Conservation (phyloP, 2,113 vertebrate species). For the Archocentrus centrarchus region DNA sequence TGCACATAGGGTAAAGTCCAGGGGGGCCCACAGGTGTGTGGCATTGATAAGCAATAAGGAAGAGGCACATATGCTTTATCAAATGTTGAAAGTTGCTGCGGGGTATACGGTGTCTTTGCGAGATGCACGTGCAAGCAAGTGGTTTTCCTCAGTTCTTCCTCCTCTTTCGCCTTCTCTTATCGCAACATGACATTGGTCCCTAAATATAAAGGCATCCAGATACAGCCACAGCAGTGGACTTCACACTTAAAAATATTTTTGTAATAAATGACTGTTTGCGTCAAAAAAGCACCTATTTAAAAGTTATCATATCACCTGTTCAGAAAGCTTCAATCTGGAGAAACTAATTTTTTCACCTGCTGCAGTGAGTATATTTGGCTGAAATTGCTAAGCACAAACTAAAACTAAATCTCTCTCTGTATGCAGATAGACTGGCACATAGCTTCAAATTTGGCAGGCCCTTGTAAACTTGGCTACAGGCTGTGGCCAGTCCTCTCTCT, state of each 20-base stretch:
- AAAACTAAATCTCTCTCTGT: neutral
- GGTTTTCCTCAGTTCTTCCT: neutral
- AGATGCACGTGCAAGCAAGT: neutral
- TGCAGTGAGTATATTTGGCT: neutral
- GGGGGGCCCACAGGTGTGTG: slow-evolving; percentile 31
- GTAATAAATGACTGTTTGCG: neutral
- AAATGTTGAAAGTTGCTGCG: neutral
- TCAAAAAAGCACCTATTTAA: neutral
- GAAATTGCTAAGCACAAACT: neutral
- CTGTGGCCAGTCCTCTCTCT: neutral
- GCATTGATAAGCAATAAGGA: slow-evolving; percentile 50
- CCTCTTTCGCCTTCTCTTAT: neutral
- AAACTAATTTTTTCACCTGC: neutral
- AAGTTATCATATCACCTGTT: neutral
- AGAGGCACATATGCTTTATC: slow-evolving; percentile 45
- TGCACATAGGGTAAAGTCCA: slow-evolving; percentile 48
- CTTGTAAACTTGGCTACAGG: slow-evolving; percentile 8
- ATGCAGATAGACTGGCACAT: neutral
- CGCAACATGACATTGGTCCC: neutral
- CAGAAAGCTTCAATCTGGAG: neutral
- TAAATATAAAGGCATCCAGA: neutral
- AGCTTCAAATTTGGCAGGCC: slow-evolving; percentile 2
- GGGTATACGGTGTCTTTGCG: neutral
- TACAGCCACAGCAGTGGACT: neutral
- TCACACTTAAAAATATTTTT: neutral